Evolutionary conservation across 2,888 invertebrate species (phyloP).

Genomic region (Acanthacorydalis orientalis): DNA sequence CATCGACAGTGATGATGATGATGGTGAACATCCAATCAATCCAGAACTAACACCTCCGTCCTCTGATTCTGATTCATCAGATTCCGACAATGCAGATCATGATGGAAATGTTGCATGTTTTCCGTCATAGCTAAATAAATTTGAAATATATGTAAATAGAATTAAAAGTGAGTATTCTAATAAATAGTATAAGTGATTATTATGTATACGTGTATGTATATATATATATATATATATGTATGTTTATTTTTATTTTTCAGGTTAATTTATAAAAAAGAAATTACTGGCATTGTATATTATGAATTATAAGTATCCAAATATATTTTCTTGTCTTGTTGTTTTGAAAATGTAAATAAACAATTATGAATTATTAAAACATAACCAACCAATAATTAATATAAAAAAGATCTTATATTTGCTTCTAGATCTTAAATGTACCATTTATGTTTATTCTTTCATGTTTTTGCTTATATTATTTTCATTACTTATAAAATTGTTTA

Average conservation of each 20-base stretch:
- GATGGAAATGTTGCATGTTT: conserved; percentile 4
- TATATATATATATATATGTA: too few relatives aligned
- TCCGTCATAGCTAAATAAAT: conserved; percentile 1
- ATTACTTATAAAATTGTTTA: too few relatives aligned
- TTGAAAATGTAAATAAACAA: background rate
- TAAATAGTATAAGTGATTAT: background rate
- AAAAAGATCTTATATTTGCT: background rate
- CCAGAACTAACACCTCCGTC: background rate
- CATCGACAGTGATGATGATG: background rate
- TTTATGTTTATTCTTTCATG: background rate
- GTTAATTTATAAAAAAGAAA: too few relatives aligned
- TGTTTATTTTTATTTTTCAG: too few relatives aligned
- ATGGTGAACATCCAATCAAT: background rate
- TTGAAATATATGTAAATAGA: background rate
- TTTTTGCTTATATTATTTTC: background rate
- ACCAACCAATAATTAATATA: background rate
- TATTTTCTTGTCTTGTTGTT: background rate
- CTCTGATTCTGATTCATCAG: background rate
- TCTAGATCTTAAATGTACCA: background rate
- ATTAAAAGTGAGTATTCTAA: background rate
- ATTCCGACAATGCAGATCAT: background rate
- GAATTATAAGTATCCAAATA: background rate
- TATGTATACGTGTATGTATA: background rate
- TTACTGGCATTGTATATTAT: background rate
- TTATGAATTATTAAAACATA: background rate